Percentiles rank a stretch among this genome's conserved stretches.
Conservation (phyloP, 2,888 invertebrate genomes). For the Cecidostiba fungosa region DNA sequence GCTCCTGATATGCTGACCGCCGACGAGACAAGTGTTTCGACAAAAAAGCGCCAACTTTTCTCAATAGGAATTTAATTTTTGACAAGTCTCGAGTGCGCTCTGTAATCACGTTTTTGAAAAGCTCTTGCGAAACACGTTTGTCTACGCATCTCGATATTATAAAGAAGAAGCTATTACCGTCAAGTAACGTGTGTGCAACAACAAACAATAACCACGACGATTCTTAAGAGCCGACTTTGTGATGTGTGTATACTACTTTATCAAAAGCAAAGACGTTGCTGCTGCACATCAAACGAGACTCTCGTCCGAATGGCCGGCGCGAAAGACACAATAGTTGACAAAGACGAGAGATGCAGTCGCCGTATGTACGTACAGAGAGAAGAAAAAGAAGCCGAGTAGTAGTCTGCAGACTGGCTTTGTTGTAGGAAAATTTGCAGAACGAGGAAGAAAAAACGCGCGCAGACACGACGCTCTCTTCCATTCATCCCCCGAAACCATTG, state of each 20-base stretch:
- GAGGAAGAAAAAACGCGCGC: background rate
- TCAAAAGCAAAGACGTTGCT: background rate
- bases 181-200: background rate
- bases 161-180: background rate
- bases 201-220: background rate
- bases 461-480: conserved; percentile 1
- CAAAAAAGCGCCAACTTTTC: background rate
- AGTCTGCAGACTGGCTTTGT: background rate
- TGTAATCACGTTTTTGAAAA: background rate
- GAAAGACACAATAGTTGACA: background rate
- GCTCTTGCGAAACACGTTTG: background rate
- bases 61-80: background rate
- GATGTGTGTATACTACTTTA: background rate
- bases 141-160: background rate
- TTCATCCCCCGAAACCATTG: conserved; percentile 19
- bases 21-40: background rate
- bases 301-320: background rate
- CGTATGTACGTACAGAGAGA: background rate
- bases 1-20: conserved; percentile 28
- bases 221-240: too few species aligned
- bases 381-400: background rate
- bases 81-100: background rate
- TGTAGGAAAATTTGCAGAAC: background rate
- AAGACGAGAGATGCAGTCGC: conserved; percentile 1
- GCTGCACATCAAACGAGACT: background rate